A percentile compares a stretch with the other conserved stretches of the same genome.
These are phyloP conservation scores for Eupristina koningsbergeri DNA, from an alignment of 1,140 invertebrate genomes.

Conservation along the genomic window DNA sequence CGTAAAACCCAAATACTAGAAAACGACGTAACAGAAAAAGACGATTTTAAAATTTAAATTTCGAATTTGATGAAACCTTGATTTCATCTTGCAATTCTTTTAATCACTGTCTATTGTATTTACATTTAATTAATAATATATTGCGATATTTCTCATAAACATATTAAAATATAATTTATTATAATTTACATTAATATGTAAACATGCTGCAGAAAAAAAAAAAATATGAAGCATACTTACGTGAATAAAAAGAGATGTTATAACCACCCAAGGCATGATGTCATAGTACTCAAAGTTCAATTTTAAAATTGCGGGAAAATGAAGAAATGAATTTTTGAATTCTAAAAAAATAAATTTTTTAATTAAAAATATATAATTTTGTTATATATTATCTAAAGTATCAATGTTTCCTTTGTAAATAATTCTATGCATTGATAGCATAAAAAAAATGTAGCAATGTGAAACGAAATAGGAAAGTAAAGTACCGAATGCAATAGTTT, in stretches of 20 bases:
- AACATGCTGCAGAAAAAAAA: too few relatives aligned
- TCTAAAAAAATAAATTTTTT: slow-evolving; percentile 11
- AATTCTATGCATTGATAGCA: neutral
- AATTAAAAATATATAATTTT: slow-evolving; percentile 1
- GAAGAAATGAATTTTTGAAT: slow-evolving; percentile 30
- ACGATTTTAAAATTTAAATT: neutral
- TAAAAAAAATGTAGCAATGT: neutral
- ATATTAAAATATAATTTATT: neutral
- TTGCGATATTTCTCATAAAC: neutral
- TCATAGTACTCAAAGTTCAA: slow-evolving; percentile 41
- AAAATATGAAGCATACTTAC: too few relatives aligned
- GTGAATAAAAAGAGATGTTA: slow-evolving; percentile 20
- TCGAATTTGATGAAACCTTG: neutral
- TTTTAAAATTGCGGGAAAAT: neutral
- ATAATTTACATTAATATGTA: neutral
- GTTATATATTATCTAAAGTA: slow-evolving; percentile 21
- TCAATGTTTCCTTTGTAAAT: neutral
- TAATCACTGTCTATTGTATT: too few relatives aligned
- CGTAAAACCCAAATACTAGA: slow-evolving; percentile 30
- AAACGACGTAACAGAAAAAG: slow-evolving; percentile 10
- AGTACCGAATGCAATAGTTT: neutral
- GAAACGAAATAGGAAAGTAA: neutral
- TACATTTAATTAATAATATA: too few relatives aligned
- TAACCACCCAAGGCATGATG: slow-evolving; percentile 3
- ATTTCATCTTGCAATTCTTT: neutral